These are phyloP conservation scores for Moxostoma hubbsi DNA, from an alignment of 2,797 vertebrate genomes.

Conservation along the genomic window DNA sequence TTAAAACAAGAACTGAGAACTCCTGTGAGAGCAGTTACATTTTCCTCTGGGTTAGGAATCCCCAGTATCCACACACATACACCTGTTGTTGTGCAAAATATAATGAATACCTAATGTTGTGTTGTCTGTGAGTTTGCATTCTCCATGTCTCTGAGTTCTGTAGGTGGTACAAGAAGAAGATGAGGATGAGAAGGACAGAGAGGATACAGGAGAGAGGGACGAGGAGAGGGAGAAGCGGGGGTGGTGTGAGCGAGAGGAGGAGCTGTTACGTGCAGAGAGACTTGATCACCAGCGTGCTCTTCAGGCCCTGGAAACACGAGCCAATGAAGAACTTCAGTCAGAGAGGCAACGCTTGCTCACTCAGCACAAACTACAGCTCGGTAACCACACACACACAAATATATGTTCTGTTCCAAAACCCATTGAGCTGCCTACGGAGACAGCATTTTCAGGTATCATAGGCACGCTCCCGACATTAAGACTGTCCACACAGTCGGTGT, in stretches of 20 bases:
- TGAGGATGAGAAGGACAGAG: slow-evolving; percentile 45
- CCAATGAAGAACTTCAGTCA: slow-evolving; percentile 82
- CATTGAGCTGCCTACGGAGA: no score
- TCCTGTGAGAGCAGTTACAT: no score
- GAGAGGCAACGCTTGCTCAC: slow-evolving; percentile 84
- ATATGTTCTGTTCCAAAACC: no score
- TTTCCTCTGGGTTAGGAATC: no score
- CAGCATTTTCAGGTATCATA: no score
- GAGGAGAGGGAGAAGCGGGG: slow-evolving; percentile 32
- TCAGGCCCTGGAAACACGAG: slow-evolving; percentile 82
- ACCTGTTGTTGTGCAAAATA: no score
- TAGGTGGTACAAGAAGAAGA: slow-evolving; percentile 56
- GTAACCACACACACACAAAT: slow-evolving; percentile 62
- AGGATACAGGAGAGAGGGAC: slow-evolving; percentile 12
- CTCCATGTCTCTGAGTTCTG: slow-evolving; percentile 7
- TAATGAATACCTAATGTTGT: no score
- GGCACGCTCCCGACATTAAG: no score
- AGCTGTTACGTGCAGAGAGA: slow-evolving; percentile 66
- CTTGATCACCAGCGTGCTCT: slow-evolving; percentile 81
- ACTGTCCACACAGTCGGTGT: no score
- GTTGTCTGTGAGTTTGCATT: neutral
- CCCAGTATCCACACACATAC: no score
- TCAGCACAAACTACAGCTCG: slow-evolving; percentile 82
- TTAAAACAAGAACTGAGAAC: no score
- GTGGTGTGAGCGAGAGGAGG: slow-evolving; percentile 46